phyloP scores from a whole-genome alignment of 1,140 invertebrate genomes.

The Musca vetustissima region DNA sequence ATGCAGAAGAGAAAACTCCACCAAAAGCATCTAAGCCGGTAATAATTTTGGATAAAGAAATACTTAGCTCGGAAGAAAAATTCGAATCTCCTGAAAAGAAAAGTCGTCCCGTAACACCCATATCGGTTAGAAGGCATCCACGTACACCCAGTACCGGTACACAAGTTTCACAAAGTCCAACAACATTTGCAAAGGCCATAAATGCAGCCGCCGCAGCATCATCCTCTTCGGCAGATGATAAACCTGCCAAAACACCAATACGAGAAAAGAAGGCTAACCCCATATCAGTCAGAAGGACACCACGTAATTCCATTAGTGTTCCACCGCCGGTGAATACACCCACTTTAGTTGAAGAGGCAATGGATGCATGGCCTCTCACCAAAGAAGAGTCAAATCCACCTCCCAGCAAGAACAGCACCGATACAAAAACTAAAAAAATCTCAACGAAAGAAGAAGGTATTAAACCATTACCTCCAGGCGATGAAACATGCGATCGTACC shows the following conservation, averaged over 20 bases:
- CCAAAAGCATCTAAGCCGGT: not conserved
- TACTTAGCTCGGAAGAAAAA: conserved; percentile 50
- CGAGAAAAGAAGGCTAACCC: conserved; percentile 42
- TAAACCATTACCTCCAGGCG: conserved; percentile 39
- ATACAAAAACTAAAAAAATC: conserved; percentile 10
- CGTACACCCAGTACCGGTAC: conserved; percentile 42
- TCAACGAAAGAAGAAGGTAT: conserved; percentile 37
- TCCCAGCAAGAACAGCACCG: not conserved
- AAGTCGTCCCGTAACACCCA: conserved; percentile 44
- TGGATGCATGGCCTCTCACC: conserved; percentile 60
- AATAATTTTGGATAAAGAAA: conserved; percentile 43
- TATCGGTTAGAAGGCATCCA: conserved; percentile 43
- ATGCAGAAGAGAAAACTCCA: conserved; percentile 23
- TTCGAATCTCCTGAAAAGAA: conserved; percentile 53
- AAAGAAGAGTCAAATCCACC: conserved; percentile 28
- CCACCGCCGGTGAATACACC: conserved; percentile 31
- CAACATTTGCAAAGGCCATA: not conserved
- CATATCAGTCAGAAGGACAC: conserved; percentile 46
- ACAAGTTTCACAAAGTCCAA: conserved; percentile 31
- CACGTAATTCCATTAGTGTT: conserved; percentile 37
- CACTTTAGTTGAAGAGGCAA: conserved; percentile 58
- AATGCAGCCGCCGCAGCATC: not conserved
- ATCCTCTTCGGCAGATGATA: conserved; percentile 1
- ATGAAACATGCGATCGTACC: conserved; percentile 51
- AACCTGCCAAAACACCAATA: not conserved